These are phyloP conservation scores for Nesometra sesokonis DNA, from an alignment of 35 echinoderm and acorn worm species.

Conservation along the genomic window DNA sequence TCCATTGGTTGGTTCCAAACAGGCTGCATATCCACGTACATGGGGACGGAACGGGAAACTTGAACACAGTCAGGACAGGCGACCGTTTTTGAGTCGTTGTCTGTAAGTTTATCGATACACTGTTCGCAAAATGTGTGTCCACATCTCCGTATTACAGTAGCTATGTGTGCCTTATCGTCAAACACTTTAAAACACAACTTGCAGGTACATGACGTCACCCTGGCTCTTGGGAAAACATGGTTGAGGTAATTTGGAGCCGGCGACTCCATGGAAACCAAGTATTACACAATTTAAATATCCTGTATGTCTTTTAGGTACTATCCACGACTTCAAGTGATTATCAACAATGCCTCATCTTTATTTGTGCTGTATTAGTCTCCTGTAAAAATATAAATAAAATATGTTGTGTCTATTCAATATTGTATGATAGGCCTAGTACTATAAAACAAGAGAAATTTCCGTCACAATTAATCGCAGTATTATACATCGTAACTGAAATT, in stretches of 20 bases:
- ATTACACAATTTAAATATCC: neutral
- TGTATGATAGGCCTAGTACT: too few species aligned
- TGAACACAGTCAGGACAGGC: neutral
- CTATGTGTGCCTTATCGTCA: neutral
- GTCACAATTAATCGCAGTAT: too few species aligned
- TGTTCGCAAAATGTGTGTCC: neutral
- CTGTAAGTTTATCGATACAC: neutral
- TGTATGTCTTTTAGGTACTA: too few species aligned
- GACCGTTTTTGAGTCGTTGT: neutral
- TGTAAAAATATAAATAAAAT: too few species aligned
- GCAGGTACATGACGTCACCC: neutral
- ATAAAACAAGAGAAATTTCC: too few species aligned
- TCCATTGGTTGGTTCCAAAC: neutral
- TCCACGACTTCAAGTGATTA: too few species aligned
- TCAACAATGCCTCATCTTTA: too few species aligned
- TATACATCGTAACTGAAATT: too few species aligned
- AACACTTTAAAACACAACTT: neutral
- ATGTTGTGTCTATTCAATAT: too few species aligned
- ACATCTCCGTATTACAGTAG: neutral
- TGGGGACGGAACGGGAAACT: neutral
- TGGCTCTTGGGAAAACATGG: neutral
- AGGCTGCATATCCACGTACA: neutral
- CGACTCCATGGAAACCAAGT: neutral
- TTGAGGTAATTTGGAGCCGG: neutral
- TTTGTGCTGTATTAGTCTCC: too few species aligned